phyloP scores from a whole-genome alignment of 30 jellyfish, hydroid and myxozoan species.

The Hydractinia symbiolongicarpus region DNA sequence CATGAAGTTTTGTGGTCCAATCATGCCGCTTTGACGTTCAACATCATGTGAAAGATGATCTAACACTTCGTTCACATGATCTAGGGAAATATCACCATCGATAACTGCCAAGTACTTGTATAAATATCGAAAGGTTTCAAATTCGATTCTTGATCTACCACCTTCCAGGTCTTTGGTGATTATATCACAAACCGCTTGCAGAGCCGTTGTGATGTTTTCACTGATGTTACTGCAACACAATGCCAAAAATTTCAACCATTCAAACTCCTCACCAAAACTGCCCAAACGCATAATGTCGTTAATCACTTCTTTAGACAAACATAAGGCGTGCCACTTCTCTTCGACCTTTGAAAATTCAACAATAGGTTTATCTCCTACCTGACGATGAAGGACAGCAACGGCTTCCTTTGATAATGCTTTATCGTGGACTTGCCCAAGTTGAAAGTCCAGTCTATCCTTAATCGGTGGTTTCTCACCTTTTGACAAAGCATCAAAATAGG shows the following conservation, averaged over 20 bases:
- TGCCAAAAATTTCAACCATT: slow-evolving; percentile 86
- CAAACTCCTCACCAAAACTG: slow-evolving; percentile 79
- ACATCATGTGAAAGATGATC: slow-evolving; percentile 71
- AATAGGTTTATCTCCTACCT: slow-evolving; percentile 87
- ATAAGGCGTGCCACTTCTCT: slow-evolving; percentile 89
- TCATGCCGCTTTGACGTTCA: slow-evolving; percentile 67
- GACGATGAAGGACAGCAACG: slow-evolving; percentile 77
- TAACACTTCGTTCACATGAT: slow-evolving; percentile 59
- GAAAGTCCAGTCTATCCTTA: slow-evolving; percentile 81
- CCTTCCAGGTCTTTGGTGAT: slow-evolving; percentile 91
- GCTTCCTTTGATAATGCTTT: slow-evolving; percentile 84
- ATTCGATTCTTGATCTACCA: slow-evolving; percentile 77
- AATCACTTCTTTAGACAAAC: slow-evolving; percentile 51
- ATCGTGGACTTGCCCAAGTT: slow-evolving; percentile 70
- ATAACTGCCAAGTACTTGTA: slow-evolving; percentile 73
- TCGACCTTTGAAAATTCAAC: slow-evolving; percentile 78
- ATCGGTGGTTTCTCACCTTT: slow-evolving; percentile 80
- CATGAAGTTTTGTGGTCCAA: slow-evolving; percentile 83
- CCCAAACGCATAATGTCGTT: slow-evolving; percentile 71
- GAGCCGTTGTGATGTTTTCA: slow-evolving; percentile 56
- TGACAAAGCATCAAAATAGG: slow-evolving; percentile 79
- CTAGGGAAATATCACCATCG: slow-evolving; percentile 83
- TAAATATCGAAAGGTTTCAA: slow-evolving; percentile 52
- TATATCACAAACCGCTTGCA: slow-evolving; percentile 71
- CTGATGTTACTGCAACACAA: slow-evolving; percentile 57